phyloP scores from a whole-genome alignment of 2,888 invertebrate genomes.

The Sympetrum striolatum region DNA sequence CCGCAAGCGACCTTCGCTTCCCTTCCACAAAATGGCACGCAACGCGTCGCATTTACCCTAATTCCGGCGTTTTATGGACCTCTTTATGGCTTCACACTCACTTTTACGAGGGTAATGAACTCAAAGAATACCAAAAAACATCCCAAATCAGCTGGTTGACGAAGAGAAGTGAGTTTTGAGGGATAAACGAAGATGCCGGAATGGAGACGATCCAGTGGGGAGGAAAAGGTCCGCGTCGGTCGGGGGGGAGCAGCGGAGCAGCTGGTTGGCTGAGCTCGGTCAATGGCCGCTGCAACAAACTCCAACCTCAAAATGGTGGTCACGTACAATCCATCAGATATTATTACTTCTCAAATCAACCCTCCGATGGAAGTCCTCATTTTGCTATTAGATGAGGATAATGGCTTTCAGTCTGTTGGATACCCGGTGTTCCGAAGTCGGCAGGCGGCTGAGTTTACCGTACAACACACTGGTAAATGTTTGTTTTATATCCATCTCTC shows the following conservation, averaged over 20 bases:
- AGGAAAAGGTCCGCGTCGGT: background rate
- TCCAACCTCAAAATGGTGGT: conserved; percentile 34
- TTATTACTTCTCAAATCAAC: conserved; percentile 6
- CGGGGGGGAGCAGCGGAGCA: conserved; percentile 10
- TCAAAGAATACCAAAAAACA: background rate
- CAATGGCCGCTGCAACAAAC: conserved; percentile 21
- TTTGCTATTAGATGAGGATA: too few relatives aligned
- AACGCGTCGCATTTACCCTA: background rate
- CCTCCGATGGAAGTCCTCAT: background rate
- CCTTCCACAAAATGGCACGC: conserved; percentile 32
- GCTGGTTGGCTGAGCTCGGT: conserved; percentile 41
- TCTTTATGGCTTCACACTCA: background rate
- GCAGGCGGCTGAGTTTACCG: too few relatives aligned
- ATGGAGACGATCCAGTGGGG: background rate
- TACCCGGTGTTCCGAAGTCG: too few relatives aligned
- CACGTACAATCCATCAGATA: conserved; percentile 20
- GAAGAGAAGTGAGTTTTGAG: too few relatives aligned
- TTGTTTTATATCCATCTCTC: too few relatives aligned
- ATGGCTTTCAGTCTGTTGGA: too few relatives aligned
- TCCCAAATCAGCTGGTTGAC: too few relatives aligned
- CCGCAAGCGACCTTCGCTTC: background rate
- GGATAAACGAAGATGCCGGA: background rate
- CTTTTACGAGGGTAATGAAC: background rate
- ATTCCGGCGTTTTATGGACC: background rate
- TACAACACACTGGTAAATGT: too few relatives aligned